Evolutionary conservation across 2,113 vertebrate species (phyloP), one percentile per base, ranked within the genome.

Genomic region (Arizona elegans): DNA sequence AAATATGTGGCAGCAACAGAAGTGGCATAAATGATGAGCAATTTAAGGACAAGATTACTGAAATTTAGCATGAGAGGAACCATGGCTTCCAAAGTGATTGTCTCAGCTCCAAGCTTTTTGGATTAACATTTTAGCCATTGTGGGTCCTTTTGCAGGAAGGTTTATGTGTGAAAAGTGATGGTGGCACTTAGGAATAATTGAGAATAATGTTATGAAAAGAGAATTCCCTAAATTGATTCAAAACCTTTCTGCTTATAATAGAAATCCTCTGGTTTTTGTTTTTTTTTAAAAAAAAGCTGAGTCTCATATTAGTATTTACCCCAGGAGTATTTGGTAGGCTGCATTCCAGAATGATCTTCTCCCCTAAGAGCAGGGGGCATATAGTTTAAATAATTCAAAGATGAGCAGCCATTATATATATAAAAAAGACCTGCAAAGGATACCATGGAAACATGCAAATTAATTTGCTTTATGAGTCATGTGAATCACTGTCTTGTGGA

Each of bases 361-460:
- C 54, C 24, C 75, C 23, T 81, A 15, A 58, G 11, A 85, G 8
- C 75, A n/a, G 75, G 54, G 11, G 33, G 33, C n/a, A 38, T 12
- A 5, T 17, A 26, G 75, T 24, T 85, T 91, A 81, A 53, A 2
- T 85, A 24, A 56, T 55, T 86, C 33, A 86, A 47, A 54, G 38
- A 47, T 38, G 53, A 56, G 12, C 43, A 85, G 53, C 53, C 55
- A 85, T 24, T 85, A 38, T 91, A 38, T 59, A 1, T 9, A 70
- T 47, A 70, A n/a, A 52, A 56, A 75, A 56, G 33, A n/a, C 33
- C 55, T 58, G 90, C 75, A 58, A 58, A 47, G 43, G 33, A 50
- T 10, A 29, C 86, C 58, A 17, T 54, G 91, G 91, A 53, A 88
- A 88, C 56, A 88, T 92, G 86, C 86, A 92, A 87, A 92, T 88